Percentiles rank a stretch among this genome's conserved stretches.
These are phyloP conservation scores for Galeruca laticollis DNA, from an alignment of 2,888 invertebrate genomes.

Conservation along the genomic window DNA sequence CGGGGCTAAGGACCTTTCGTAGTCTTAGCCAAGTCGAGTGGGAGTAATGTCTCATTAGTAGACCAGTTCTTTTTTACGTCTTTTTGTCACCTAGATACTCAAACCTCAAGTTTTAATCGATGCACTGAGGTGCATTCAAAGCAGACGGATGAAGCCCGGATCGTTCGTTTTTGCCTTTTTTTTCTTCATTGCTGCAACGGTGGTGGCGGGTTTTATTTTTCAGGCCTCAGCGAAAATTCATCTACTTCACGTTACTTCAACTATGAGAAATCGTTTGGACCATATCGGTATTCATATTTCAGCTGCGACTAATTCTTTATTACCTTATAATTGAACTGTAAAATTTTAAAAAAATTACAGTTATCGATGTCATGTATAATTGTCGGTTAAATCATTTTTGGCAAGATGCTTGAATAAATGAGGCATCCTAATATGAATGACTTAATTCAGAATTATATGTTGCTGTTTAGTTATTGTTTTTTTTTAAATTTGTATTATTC, in stretches of 20 bases:
- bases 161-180: slow-evolving; percentile 33
- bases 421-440: background rate
- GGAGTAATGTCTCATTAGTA: slow-evolving; percentile 58
- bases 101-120: slow-evolving; percentile 57
- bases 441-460: too few species aligned
- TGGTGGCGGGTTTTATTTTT: slow-evolving; percentile 42
- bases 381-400: background rate
- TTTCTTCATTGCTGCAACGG: slow-evolving; percentile 34
- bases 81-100: slow-evolving; percentile 58
- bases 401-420: background rate
- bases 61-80: slow-evolving; percentile 54
- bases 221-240: slow-evolving; percentile 44
- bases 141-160: slow-evolving; percentile 41
- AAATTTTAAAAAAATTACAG: background rate
- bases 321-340: background rate
- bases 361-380: background rate
- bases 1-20: slow-evolving; percentile 50
- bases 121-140: slow-evolving; percentile 49
- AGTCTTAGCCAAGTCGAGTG: slow-evolving; percentile 49
- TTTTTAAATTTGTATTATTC: too few species aligned
- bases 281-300: background rate
- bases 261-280: slow-evolving; percentile 20
- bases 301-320: slow-evolving; percentile 1
- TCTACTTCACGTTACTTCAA: slow-evolving; percentile 35
- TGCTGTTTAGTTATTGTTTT: too few species aligned